Evolutionary conservation across 2,888 invertebrate genomes (phyloP).

Genomic region (Polyploca ridens): DNA sequence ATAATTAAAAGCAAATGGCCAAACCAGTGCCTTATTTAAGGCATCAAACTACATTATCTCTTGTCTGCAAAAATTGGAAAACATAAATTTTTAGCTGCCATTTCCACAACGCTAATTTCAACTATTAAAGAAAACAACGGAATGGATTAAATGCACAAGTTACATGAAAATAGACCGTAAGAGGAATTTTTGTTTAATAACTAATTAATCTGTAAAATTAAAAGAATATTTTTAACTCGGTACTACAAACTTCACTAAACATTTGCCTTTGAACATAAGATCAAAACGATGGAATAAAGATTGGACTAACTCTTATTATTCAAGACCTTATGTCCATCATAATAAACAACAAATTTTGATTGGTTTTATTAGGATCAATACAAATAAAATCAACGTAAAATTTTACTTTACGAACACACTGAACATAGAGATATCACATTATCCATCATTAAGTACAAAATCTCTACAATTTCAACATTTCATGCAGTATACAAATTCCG

Average conservation of each 20-base stretch:
- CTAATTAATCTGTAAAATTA: background rate
- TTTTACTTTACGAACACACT: background rate
- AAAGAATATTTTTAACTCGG: background rate
- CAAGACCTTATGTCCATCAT: background rate
- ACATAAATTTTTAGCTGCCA: conserved; percentile 11
- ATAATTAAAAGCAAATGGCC: background rate
- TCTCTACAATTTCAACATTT: conserved; percentile 5
- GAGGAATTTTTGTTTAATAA: background rate
- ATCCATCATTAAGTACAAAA: conserved; percentile 1
- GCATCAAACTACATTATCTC: background rate
- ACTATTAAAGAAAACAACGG: conserved; percentile 10
- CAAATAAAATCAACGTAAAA: background rate
- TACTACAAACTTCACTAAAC: too few relatives aligned
- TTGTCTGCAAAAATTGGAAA: conserved; percentile 4
- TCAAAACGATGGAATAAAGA: too few relatives aligned
- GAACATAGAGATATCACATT: background rate
- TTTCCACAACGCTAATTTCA: conserved; percentile 10
- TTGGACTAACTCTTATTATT: background rate
- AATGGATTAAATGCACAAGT: conserved; percentile 27
- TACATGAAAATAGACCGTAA: background rate
- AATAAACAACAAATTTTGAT: background rate
- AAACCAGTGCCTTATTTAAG: background rate
- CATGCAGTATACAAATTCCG: background rate
- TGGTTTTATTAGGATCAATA: background rate
- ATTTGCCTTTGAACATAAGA: too few relatives aligned